A percentile compares a stretch with the other conserved stretches of the same genome.
Conservation (phyloP, 2,113 vertebrate species). For the Scytalopus superciliaris region DNA sequence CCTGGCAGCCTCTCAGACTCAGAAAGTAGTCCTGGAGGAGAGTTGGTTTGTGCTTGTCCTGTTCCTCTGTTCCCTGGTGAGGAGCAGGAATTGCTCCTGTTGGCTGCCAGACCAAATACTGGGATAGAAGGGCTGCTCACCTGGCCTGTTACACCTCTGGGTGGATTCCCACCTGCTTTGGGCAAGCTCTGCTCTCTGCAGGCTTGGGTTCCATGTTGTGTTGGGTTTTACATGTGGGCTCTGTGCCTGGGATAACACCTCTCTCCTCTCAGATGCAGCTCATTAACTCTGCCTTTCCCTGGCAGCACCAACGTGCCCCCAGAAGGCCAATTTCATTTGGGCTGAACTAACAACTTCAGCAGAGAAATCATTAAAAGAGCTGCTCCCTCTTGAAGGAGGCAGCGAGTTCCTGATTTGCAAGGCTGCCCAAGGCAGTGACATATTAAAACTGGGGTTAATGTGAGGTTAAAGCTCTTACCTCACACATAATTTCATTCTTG, state of each 20-base stretch:
- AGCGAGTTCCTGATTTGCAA: constrained; percentile 38
- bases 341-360: constrained; percentile 30
- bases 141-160: not conserved
- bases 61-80: not conserved
- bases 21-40: not conserved
- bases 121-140: not conserved
- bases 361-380: constrained; percentile 47
- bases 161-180: not conserved
- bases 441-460: constrained; percentile 19
- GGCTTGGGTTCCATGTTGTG: accelerated
- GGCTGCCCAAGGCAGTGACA: constrained; percentile 45
- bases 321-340: constrained; percentile 10
- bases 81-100: not conserved
- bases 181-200: not conserved
- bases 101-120: not conserved
- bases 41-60: not conserved
- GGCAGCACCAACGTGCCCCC: not conserved
- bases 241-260: not conserved
- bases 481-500: constrained; percentile 32
- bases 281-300: not conserved
- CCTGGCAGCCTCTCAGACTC: not conserved
- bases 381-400: constrained; percentile 43
- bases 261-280: not conserved
- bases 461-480: constrained; percentile 59
- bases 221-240: not conserved